phyloP scores from a whole-genome alignment of 1,140 invertebrate genomes.

The Macrotrachela quadricornifera region DNA sequence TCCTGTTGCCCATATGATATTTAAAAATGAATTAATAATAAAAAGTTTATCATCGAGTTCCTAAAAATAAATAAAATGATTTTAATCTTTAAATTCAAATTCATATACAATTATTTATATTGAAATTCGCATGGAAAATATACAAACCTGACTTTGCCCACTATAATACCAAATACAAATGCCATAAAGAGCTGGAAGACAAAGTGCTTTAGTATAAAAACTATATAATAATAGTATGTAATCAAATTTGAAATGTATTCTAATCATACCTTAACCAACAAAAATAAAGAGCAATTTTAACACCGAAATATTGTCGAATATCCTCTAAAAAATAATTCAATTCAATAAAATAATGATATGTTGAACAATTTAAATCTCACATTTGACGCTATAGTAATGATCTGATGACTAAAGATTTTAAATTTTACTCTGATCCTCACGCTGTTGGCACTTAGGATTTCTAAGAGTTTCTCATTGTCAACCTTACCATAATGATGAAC shows the following conservation, averaged over 20 bases:
- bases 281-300: slow-evolving; percentile 87
- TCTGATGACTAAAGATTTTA: no score
- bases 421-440: no score
- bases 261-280: slow-evolving; percentile 55
- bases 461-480: no score
- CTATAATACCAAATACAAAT: slow-evolving; percentile 33
- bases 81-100: neutral
- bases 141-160: slow-evolving; percentile 12
- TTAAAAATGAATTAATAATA: slow-evolving; percentile 73
- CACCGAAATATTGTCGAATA: slow-evolving; percentile 81
- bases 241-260: slow-evolving; percentile 5
- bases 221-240: neutral
- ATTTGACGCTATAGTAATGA: no score
- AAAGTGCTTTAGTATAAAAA: slow-evolving; percentile 45
- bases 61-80: slow-evolving; percentile 24
- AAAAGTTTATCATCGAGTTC: slow-evolving; percentile 61
- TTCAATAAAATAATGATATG: no score
- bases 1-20: slow-evolving; percentile 69
- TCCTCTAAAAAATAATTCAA: slow-evolving; percentile 41
- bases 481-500: no score
- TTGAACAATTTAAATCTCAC: no score
- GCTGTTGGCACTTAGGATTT: no score
- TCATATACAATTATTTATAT: no score
- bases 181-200: slow-evolving; percentile 48
- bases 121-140: no score